Conservation (phyloP, 2,888 invertebrate genomes). For the Temnothorax rugatulus region DNA sequence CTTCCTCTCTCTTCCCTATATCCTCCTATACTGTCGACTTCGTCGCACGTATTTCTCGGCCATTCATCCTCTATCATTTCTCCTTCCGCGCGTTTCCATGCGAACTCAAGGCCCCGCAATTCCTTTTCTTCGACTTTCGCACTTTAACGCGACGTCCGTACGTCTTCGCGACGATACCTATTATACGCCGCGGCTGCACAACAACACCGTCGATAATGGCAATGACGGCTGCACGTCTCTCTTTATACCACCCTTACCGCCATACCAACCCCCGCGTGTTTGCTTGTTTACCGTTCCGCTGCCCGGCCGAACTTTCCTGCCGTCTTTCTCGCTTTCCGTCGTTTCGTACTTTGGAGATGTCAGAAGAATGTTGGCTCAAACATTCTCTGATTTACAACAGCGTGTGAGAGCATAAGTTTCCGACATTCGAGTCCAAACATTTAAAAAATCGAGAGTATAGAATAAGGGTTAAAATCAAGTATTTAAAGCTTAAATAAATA, state of each 20-base stretch:
- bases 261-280: not conserved
- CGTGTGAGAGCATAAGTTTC: not conserved
- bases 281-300: conserved; percentile 23
- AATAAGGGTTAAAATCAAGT: not conserved
- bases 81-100: conserved; percentile 61
- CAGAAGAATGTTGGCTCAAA: conserved; percentile 19
- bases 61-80: conserved; percentile 33
- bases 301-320: conserved; percentile 9
- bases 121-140: conserved; percentile 71
- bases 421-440: not conserved
- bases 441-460: not conserved
- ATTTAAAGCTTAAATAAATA: not conserved
- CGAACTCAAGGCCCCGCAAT: conserved; percentile 56
- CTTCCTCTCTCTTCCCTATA: not conserved
- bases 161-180: conserved; percentile 69
- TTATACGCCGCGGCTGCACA: conserved; percentile 60
- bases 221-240: conserved; percentile 63
- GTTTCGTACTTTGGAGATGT: conserved; percentile 33
- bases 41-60: conserved; percentile 10
- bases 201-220: conserved; percentile 63
- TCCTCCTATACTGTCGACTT: not conserved
- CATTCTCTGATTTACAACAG: conserved; percentile 30
- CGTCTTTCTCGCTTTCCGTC: conserved; percentile 18
- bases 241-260: conserved; percentile 19
- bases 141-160: conserved; percentile 73